Base-by-base conservation (phyloP, 2,113 vertebrate species). In the Hemibagrus wyckioides region DNA sequence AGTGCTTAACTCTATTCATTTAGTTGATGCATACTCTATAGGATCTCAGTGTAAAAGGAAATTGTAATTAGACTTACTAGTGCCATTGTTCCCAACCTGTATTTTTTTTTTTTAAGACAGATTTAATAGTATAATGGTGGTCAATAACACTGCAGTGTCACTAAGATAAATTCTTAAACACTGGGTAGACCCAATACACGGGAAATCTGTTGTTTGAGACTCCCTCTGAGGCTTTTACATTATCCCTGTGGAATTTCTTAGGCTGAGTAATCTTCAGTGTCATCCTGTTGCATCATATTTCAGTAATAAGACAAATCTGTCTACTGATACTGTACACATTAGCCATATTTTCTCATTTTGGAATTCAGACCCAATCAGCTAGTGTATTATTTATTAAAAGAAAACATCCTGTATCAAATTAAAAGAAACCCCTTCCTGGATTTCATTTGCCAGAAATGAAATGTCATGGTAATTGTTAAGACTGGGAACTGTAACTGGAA, bases 161-260 rank as follows among this genome's bases (percentile, higher is more conserved):
- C 28, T 30, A 19, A 19, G 21, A n/a, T 54, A 1, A 54, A 54
- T 56, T 54, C n/a, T 54, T 50, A 56, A 36, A 80, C 30, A 21
- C 7, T 80, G n/a, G 23, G 76, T 4, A 33, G n/a, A 79, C 0
- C 4, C 30, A 57, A 28, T 36, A 39, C 48, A 54, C 28, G 54
- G 48, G 48, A 79, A 79, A 79, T 79, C 75, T 79, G 76, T 33
- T 79, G 76, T 54, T 79, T 79, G 15, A 21, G 33, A 23, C 79
- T 80, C 30, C 52, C 30, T 80, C 33, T 57, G 33, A 80, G 79
- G 10, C 10, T 39, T 57, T 80, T 80, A 57, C 25, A 80, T 80
- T 57, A 39, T 57, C 52, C 52, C 10, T 1, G 10, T 80, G 52
- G 77, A 54, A 36, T 80, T 80, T 56, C 50, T 80, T 14, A 21